Base-by-base conservation (phyloP, 2,888 invertebrate species). In the Idaea dimidiata region DNA sequence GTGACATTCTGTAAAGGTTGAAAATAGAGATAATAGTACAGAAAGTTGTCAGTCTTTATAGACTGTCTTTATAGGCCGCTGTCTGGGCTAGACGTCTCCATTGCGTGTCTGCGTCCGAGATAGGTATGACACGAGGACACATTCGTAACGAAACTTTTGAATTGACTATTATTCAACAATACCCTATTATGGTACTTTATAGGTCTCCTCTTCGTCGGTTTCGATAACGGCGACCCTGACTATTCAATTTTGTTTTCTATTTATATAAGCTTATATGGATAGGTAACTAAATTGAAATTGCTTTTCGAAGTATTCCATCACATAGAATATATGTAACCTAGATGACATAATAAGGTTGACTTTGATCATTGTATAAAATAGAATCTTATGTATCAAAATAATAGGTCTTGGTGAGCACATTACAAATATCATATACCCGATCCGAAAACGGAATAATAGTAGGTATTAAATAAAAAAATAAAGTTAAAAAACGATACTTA, bases 51-150 rank as follows among this genome's bases (percentile, higher is more conserved):
- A 24, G 24, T 24, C 24, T 24, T 79, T 79, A 76, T 76, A 79
- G 78, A 78, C 77, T 72, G 79, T 43, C 43, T 43, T 79, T 79
- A 76, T 76, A 79, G 78, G 79, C 77, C 43, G 43, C 43, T 72
- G 79, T 72, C 77, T 79, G 72, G 82, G 80, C 80, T 82, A 82
- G 82, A 82, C 82, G 74, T 72, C 72, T 69, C 68, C 67, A 67
- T 67, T 63, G 71, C 66, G 67, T 66, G 73, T 71, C 71, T 66
- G 66, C 66, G 67, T 69, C 62, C 68, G 69, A 66, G 67, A 70
- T 43, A 43, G 10, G 43, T 43, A 64, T 56, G 56, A 56, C 66
- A 65, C 66, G 55, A 10, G 69, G 67, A 66, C 74, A 70, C 69
- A 67, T 65, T 71, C 63, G 62, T 64, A 67, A 62, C 70, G 61